These are phyloP conservation scores for Hirudo medicinalis DNA, from an alignment of 1,140 invertebrate species.

Conservation along the genomic window DNA sequence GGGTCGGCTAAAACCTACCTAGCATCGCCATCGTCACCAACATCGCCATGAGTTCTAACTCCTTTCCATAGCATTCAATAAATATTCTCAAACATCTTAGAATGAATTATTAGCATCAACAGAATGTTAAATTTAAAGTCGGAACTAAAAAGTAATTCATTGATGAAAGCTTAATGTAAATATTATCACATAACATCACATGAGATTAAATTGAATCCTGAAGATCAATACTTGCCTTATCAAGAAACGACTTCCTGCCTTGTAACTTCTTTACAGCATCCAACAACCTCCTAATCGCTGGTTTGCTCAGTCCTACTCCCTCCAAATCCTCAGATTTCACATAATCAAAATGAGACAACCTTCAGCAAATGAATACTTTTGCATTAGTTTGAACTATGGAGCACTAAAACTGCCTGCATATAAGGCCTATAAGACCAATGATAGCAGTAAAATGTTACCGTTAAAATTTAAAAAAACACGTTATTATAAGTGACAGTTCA, in stretches of 20 bases:
- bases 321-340: constrained; percentile 83
- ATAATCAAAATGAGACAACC: constrained; percentile 86
- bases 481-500: background rate
- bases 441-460: too few species aligned
- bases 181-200: too few species aligned
- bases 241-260: constrained; percentile 67
- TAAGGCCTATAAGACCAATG: too few species aligned
- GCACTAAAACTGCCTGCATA: too few species aligned
- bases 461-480: too few species aligned
- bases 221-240: constrained; percentile 50
- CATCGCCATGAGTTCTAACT: too few species aligned
- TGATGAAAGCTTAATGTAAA: background rate
- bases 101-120: background rate
- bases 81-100: background rate
- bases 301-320: constrained; percentile 81
- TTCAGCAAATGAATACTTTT: constrained; percentile 25
- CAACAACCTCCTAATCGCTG: constrained; percentile 70
- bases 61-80: too few species aligned
- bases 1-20: too few species aligned
- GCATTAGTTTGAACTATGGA: too few species aligned
- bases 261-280: constrained; percentile 77
- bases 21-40: too few species aligned
- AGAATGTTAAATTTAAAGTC: background rate
- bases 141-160: background rate
- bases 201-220: background rate